Percentiles rank a stretch among this genome's conserved stretches.
Conservation (phyloP, 2,113 vertebrate genomes). For the Syngnathus typhle region DNA sequence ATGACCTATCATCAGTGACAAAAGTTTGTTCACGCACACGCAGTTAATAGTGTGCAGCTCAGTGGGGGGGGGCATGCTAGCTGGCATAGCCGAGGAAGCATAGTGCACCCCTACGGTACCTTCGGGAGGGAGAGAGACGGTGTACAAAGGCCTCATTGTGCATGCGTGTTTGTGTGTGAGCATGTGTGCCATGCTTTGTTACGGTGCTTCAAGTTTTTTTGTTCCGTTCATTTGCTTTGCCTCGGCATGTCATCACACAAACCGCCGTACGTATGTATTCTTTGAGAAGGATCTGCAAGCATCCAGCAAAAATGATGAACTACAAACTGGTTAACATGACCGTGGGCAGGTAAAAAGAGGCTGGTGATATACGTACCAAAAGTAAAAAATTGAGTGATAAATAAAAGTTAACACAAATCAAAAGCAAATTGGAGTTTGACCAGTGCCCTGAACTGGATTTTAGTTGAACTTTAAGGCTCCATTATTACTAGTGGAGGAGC, state of each 20-base stretch:
- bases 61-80: conserved; percentile 49
- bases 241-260: conserved; percentile 20
- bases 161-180: conserved; percentile 31
- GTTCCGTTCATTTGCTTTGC: conserved; percentile 40
- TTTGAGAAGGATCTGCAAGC: background rate
- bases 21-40: conserved; percentile 1
- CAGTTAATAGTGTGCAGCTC: conserved; percentile 31
- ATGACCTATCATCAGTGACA: background rate
- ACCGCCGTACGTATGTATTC: background rate
- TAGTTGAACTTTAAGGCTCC: background rate
- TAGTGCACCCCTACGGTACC: conserved; percentile 56
- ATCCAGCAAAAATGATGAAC: background rate
- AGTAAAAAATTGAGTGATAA: background rate
- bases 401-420: background rate
- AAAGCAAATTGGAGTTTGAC: background rate
- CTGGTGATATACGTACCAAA: background rate
- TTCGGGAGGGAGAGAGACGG: conserved; percentile 36
- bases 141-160: conserved; percentile 68
- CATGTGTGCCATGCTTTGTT: conserved; percentile 45
- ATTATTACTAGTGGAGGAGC: background rate
- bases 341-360: background rate
- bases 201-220: conserved; percentile 35
- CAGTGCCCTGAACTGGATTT: background rate
- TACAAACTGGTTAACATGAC: background rate
- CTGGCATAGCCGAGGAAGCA: conserved; percentile 63